Conservation (phyloP, 2,113 vertebrate genomes). For the Tympanuchus pallidicinctus region DNA sequence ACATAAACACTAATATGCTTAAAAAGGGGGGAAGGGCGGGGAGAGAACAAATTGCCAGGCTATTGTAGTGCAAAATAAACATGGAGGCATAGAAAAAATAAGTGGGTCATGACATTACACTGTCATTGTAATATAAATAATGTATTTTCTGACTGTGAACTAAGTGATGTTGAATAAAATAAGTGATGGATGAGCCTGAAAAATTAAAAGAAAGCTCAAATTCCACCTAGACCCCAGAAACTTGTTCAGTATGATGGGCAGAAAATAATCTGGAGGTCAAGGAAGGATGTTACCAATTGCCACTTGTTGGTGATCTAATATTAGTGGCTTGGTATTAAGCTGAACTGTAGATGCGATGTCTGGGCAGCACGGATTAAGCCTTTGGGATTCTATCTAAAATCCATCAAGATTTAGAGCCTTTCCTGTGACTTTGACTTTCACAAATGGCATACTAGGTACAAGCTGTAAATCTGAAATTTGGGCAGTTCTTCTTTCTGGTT, state of each 20-base stretch:
- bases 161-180: not conserved
- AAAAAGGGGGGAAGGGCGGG: not conserved
- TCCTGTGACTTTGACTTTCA: not conserved
- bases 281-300: not conserved
- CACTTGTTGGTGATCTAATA: not conserved
- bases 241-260: not conserved
- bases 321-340: fast-evolving
- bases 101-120: not conserved
- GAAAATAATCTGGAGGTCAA: not conserved
- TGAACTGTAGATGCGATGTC: fast-evolving
- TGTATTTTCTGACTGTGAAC: not conserved
- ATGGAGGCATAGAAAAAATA: not conserved
- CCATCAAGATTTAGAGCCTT: not conserved
- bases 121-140: not conserved
- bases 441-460: not conserved
- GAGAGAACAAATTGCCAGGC: not conserved
- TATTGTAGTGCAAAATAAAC: not conserved
- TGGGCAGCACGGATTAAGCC: fast-evolving
- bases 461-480: not conserved
- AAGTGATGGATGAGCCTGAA: not conserved
- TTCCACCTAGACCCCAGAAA: not conserved
- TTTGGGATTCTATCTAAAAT: too few relatives aligned
- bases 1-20: not conserved
- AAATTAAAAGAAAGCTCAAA: not conserved
- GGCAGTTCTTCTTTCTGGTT: not conserved